Percentiles rank a stretch among this genome's conserved stretches.
Conservation (phyloP, 2,797 vertebrate species). For the Lepidocolaptes lacrymiger region DNA sequence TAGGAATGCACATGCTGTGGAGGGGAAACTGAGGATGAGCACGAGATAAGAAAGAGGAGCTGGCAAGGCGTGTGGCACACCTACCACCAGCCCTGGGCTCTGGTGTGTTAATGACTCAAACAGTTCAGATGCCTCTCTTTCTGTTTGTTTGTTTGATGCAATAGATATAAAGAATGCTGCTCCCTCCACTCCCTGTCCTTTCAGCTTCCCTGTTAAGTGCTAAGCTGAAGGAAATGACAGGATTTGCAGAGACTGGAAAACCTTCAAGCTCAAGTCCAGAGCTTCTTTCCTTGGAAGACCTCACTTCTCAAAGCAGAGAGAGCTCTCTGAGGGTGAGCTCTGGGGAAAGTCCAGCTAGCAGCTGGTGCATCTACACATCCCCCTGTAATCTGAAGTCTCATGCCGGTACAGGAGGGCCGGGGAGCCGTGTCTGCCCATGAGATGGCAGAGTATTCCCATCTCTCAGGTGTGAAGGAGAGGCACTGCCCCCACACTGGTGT, state of each 20-base stretch:
- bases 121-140: neutral
- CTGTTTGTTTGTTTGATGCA: neutral
- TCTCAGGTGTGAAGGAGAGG: neutral
- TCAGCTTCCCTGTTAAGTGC: neutral
- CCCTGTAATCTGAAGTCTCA: neutral
- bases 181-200: neutral
- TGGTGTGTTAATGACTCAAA: neutral
- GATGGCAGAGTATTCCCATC: accelerated
- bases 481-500: neutral
- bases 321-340: neutral
- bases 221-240: neutral
- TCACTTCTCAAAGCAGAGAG: neutral
- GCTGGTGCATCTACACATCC: neutral
- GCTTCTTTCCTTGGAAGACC: neutral
- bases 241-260: neutral
- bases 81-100: neutral
- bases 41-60: neutral
- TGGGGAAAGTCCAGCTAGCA: neutral
- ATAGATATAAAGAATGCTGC: neutral
- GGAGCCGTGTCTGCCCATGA: neutral
- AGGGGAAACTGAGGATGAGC: neutral
- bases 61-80: neutral
- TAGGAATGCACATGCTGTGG: accelerated
- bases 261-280: neutral
- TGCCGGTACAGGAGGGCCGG: neutral